phyloP scores from a whole-genome alignment of 2,888 invertebrate genomes.

The Tanypteryx hageni region DNA sequence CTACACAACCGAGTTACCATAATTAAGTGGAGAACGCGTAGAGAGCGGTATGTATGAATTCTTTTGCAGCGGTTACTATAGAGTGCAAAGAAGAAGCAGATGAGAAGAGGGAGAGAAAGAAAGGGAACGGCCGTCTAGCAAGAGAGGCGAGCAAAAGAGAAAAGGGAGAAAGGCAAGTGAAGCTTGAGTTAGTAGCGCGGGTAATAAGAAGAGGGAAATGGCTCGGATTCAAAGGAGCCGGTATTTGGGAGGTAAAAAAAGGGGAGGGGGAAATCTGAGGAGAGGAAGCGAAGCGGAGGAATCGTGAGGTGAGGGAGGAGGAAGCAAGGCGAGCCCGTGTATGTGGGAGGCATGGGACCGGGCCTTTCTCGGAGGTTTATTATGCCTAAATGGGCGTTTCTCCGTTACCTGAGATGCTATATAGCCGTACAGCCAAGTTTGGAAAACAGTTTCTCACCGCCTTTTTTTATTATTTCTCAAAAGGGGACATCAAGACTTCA shows the following conservation, averaged over 20 bases:
- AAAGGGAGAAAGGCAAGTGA: background rate
- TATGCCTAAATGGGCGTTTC: conserved; percentile 7
- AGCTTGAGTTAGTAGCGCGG: background rate
- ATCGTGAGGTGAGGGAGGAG: conserved; percentile 13
- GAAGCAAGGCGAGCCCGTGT: background rate
- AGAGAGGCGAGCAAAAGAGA: background rate
- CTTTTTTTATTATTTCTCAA: background rate
- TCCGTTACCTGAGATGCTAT: background rate
- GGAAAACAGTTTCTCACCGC: background rate
- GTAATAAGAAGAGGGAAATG: background rate
- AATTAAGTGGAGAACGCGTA: no score
- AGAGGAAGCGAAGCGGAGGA: conserved; percentile 26
- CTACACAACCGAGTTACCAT: no score
- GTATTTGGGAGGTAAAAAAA: background rate
- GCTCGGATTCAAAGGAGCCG: background rate
- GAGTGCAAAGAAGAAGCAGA: no score
- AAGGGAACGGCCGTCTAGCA: background rate
- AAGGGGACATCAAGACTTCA: background rate
- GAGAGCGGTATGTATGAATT: no score
- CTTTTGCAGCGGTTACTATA: no score
- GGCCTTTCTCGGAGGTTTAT: conserved; percentile 31
- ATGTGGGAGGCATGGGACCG: conserved; percentile 8
- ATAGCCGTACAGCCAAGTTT: background rate
- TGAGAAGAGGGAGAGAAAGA: no score
- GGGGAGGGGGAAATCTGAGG: background rate